Evolutionary conservation across 2,888 invertebrate species (phyloP), one percentile per base, ranked within the genome.

Genomic region (Epirrhoe tristata): DNA sequence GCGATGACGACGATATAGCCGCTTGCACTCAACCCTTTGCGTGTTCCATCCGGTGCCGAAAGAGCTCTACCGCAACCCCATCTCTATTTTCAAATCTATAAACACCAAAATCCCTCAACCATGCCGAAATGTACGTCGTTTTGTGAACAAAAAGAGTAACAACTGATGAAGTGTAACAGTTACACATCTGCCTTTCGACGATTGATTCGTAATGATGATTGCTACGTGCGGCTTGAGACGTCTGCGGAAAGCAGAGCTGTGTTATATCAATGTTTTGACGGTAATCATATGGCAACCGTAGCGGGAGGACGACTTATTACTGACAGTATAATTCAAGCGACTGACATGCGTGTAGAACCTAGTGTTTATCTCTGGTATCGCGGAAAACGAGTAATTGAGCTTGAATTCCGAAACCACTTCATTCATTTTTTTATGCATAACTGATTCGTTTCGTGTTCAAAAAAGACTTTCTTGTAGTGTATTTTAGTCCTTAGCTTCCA

Each of bases 81-180:
- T 69, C 77, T 75, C 73, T 80, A 77, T 64, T 10, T 43, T 6
- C 10, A 5, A 34, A 2, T 6, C 2, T 0, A 60, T 72, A 78
- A 69, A 77, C 58, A 58, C n/a, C 12, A 68, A 1, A 76, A 77
- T 81, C 5, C 66, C n/a, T 7, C 60, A 39, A 6, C 31, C 12
- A 12, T 1, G 5, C 2, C 6, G 55, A 48, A 36, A 61, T 51
- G 68, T 74, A 57, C 24, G 58, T 54, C 48, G 46, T 72, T 72
- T 58, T 66, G 64, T 70, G 78, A 78, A 8, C 36, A 39, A 84
- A 48, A 82, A 81, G 80, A 84, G 82, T 81, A 72, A 72, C 77
- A 87, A 84, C 83, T 81, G 87, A 91, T 91, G 90, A 91, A 91
- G 90, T 88, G 86, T 85, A 87, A 88, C 88, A 80, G 89, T 85